These are phyloP conservation scores for Charaxes varanes DNA, from an alignment of 1,140 invertebrate genomes.

Conservation along the genomic window DNA sequence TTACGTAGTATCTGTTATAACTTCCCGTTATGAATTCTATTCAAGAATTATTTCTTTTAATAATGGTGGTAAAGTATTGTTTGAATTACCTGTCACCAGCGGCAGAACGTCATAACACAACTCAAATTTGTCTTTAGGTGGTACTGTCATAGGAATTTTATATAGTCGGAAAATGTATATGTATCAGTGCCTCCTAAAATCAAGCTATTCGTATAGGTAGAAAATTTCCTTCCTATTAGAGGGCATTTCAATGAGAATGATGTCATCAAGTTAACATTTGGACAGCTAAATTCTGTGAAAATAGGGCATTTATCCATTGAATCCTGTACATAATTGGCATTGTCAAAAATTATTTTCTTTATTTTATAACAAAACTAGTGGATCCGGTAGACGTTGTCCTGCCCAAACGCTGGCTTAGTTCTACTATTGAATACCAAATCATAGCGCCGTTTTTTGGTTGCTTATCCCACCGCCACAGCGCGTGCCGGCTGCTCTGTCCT, in stretches of 20 bases:
- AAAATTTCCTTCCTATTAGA: constrained; percentile 82
- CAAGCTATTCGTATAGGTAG: constrained; percentile 83
- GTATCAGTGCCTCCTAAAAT: constrained; percentile 88
- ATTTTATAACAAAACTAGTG: no score
- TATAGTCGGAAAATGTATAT: constrained; percentile 94
- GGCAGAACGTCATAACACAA: constrained; percentile 85
- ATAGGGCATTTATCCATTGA: constrained; percentile 81
- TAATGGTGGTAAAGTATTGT: constrained; percentile 80
- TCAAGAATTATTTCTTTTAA: constrained; percentile 76
- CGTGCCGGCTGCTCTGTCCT: no score
- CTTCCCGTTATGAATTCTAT: constrained; percentile 55
- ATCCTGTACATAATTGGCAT: no score
- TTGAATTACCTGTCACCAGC: constrained; percentile 80
- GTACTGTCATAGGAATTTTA: constrained; percentile 82
- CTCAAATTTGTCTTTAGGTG: constrained; percentile 77
- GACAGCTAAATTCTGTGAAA: constrained; percentile 82
- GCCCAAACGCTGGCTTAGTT: no score
- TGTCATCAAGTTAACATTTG: constrained; percentile 82
- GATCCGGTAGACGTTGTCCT: no score
- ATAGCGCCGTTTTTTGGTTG: no score
- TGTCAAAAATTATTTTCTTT: no score
- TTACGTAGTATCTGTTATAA: constrained; percentile 58
- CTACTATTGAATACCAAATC: no score
- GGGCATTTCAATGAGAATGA: constrained; percentile 82
- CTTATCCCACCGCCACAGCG: no score